Base-by-base conservation (phyloP, 1,140 invertebrate species). In the Agrypnia vestita region DNA sequence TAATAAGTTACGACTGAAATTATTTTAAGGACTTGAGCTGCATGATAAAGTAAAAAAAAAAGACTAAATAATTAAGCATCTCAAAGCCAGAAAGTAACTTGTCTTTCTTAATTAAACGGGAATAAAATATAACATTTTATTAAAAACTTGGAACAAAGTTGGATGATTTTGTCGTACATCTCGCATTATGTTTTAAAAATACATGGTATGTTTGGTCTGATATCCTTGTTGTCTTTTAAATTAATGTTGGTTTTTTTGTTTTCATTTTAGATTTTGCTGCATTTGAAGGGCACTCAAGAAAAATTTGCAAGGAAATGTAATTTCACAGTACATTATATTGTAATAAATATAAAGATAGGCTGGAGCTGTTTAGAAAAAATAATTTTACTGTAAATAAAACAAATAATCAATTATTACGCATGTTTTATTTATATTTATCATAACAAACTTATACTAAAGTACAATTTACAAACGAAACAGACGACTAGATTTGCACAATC, bases 371-470 rank as follows among this genome's bases (percentile, higher is more conserved):
- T 15, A 19, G 44, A 15, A 44, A 47, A 46, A 47, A 46, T 15
- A 47, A 49, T 71, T 71, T 35, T 71, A 49, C 11, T 47, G 15
- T 15, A 56, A 59, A 56, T 56, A 56, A 55, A 74, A 55, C 13
- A 8, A 17, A 47, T 19, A 49, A 46, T 21, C 47, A 43, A 51
- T 46, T 47, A 72, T 49, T 35, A 47, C 4, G 15, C 47, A 17
- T 47, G 25, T 59, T 59, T 59, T 59, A 59, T 59, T 59, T 59
- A 13, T 59, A 17, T 59, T 59, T 59, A 17, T 62, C 49, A 44
- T 71, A 71, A 71, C 46, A 49, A 71, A 71, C 67, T 71, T 71
- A 47, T 53, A n/a, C 61, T 64, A 64, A 59, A 59, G n/a, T 64
- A 64, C 61, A 64, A 43, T 64, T 64, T 64, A 64, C 61, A 64